Evolutionary conservation across 2,113 vertebrate species (phyloP).

Genomic region (Serinus canaria): DNA sequence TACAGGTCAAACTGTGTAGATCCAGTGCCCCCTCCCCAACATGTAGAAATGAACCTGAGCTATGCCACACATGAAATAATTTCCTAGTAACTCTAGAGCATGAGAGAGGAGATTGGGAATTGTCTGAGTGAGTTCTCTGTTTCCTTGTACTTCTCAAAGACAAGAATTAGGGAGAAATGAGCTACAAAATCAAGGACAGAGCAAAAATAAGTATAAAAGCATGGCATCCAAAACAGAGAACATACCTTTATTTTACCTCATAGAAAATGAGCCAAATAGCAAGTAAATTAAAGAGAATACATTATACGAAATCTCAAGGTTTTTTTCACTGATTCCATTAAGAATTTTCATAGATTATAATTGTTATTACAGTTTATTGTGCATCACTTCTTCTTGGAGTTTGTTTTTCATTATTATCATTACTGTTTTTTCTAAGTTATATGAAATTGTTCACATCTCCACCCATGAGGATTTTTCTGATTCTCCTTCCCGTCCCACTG

Average conservation of each 20-base stretch:
- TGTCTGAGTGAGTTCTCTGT: not conserved
- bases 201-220: not conserved
- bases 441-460: not conserved
- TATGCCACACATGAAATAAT: not conserved
- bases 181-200: not conserved
- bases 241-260: not conserved
- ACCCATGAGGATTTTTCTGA: not conserved
- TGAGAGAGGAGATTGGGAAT: not conserved
- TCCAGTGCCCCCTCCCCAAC: not conserved
- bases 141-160: not conserved
- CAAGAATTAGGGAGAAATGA: not conserved
- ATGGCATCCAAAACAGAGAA: not conserved
- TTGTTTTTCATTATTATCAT: not conserved
- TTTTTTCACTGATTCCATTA: not conserved
- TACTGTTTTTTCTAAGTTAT: not conserved
- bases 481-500: not conserved
- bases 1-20: not conserved
- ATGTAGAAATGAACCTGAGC: not conserved
- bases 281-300: not conserved
- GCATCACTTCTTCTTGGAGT: not conserved
- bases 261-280: not conserved
- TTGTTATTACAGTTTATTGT: not conserved
- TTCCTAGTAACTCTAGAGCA: not conserved
- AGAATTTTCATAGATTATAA: not conserved
- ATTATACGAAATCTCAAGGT: not conserved